phyloP scores from a whole-genome alignment of 2,888 invertebrate species.

The Alentia gelatinosa region DNA sequence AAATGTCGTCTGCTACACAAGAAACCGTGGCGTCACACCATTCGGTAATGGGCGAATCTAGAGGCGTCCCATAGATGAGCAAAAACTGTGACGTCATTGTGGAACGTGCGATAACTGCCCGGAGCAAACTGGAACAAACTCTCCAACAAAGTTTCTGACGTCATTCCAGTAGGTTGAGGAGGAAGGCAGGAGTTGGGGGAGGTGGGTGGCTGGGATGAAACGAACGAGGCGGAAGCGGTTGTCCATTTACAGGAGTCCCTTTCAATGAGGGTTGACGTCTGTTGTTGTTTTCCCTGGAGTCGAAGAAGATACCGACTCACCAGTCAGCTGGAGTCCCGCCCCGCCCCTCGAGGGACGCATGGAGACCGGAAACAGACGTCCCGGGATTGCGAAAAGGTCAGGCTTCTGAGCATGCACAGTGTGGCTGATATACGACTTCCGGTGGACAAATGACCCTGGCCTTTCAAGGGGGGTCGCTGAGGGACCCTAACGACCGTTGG shows the following conservation, averaged over 20 bases:
- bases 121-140: too few species aligned
- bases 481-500: background rate
- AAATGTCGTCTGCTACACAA: background rate
- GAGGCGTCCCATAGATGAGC: background rate
- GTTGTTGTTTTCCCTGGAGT: too few species aligned
- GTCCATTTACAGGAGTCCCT: too few species aligned
- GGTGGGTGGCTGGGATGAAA: too few species aligned
- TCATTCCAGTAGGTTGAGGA: too few species aligned
- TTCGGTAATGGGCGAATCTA: background rate
- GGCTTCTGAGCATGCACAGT: background rate
- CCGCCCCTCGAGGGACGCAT: background rate
- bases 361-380: background rate
- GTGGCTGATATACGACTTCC: background rate
- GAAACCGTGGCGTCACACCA: background rate
- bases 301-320: background rate
- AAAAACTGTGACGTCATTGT: too few species aligned
- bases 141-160: too few species aligned
- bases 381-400: slow-evolving; percentile 2
- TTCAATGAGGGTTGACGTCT: too few species aligned
- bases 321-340: background rate
- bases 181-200: too few species aligned
- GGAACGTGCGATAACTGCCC: too few species aligned
- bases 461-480: background rate
- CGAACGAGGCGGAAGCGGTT: too few species aligned
- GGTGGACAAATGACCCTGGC: background rate